These are phyloP conservation scores for Hylyphantes graminicola DNA, from an alignment of 1,140 invertebrate genomes.

Conservation along the genomic window DNA sequence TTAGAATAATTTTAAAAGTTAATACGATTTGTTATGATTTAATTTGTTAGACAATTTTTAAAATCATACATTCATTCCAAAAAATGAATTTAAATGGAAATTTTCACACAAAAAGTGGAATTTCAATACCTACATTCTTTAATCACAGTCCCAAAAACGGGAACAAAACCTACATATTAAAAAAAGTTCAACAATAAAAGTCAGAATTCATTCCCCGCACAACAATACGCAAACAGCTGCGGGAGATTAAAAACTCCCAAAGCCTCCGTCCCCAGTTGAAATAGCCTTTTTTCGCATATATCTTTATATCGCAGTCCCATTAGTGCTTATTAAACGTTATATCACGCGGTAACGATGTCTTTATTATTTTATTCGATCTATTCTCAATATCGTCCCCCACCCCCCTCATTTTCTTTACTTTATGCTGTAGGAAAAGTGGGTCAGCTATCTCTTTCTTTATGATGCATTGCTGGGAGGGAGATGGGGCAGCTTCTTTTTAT, in stretches of 20 bases:
- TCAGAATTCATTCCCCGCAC: background rate
- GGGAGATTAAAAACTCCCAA: slow-evolving; percentile 2
- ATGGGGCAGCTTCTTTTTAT: slow-evolving; percentile 33
- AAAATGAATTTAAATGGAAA: no score
- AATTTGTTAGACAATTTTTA: no score
- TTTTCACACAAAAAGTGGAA: no score
- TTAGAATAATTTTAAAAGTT: no score
- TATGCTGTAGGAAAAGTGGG: background rate
- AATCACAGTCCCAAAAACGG: no score
- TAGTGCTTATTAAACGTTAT: slow-evolving; percentile 17
- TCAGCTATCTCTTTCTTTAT: slow-evolving; percentile 6
- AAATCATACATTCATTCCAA: no score
- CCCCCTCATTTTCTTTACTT: background rate
- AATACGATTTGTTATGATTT: no score
- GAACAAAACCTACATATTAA: background rate
- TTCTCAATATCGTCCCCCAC: background rate
- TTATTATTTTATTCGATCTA: slow-evolving; percentile 8
- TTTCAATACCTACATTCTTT: no score
- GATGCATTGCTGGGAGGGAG: slow-evolving; percentile 19
- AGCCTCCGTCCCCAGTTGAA: background rate
- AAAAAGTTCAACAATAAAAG: background rate
- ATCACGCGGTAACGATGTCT: background rate
- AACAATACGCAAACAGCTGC: slow-evolving; percentile 22
- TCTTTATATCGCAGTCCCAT: background rate
- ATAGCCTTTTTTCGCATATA: background rate